Base-by-base conservation (phyloP, 1,140 invertebrate species). In the Branchinecta lindahli region DNA sequence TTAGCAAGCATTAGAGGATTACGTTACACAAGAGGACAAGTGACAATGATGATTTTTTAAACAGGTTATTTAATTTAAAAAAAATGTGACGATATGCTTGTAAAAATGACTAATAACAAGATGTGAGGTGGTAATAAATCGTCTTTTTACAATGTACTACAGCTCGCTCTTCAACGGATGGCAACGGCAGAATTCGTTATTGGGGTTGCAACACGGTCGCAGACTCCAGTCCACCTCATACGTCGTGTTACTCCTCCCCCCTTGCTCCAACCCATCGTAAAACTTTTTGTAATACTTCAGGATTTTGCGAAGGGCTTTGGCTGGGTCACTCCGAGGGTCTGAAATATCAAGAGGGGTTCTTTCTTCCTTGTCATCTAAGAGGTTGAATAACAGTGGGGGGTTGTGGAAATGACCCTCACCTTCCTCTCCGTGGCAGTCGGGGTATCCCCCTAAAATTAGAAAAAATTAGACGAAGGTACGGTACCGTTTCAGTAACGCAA, bases 371-470 rank as follows among this genome's bases (percentile, higher is more conserved):
- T 74, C 73, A 7, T 52, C 9, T 21, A 61, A 61, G 9, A 73
- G 44, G 21, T 73, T 69, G 18, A 74, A 73, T 33, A 74, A 52
- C 44, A 74, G 66, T 9, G 73, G 72, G 12, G 70, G 61, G 52
- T 72, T 45, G 44, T 72, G 68, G 52, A 21, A 21, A 44, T 20
- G 71, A 18, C 46, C 12, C 8, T 67, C 72, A 4, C 69, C 61
- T 8, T 18, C 45, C 9, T 7, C 15, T 8, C 70, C 70, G n/a
- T 18, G 46, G 66, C 73, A 73, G 44, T 70, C 72, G 15, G 73
- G 67, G 65, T 65, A 68, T 12, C 70, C 70, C 15, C 69, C 71
- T 72, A 44, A 15, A 66, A 71, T 52, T 45, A 21, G n/a, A 12
- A 66, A 61, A 44, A 66, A 69, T 46, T 5, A 6, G 33, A 18